Evolutionary conservation across 2,888 invertebrate genomes (phyloP).

Genomic region (Steinernema hermaphroditum): DNA sequence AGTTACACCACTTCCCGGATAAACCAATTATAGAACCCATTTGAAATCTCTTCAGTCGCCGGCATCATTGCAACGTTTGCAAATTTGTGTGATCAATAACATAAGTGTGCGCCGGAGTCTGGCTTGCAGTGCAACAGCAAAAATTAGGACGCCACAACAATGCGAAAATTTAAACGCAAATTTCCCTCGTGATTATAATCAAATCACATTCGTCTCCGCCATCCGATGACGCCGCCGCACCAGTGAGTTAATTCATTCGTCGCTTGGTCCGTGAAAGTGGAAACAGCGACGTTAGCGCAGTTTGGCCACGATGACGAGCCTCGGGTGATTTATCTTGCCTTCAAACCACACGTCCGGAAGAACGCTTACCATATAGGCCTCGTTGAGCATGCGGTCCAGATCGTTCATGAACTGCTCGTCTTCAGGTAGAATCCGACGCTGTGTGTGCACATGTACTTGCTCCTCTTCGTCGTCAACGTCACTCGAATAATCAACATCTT

Average conservation of each 20-base stretch:
- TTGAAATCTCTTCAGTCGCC: background rate
- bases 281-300: conserved; percentile 11
- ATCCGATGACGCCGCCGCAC: conserved; percentile 14
- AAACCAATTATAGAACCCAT: conserved; percentile 16
- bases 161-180: conserved; percentile 24
- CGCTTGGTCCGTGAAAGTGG: background rate
- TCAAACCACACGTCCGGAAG: too few relatives aligned
- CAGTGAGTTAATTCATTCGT: conserved; percentile 27
- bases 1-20: conserved; percentile 17
- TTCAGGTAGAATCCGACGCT: conserved; percentile 42
- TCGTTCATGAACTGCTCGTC: conserved; percentile 62
- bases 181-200: conserved; percentile 30
- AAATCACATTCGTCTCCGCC: conserved; percentile 24
- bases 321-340: too few relatives aligned
- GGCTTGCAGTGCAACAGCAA: background rate
- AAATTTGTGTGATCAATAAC: background rate
- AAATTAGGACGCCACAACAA: conserved; percentile 23
- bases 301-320: too few relatives aligned
- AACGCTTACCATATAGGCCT: conserved; percentile 40
- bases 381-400: conserved; percentile 55
- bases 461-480: conserved; percentile 39
- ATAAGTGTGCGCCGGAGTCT: conserved; percentile 2
- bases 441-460: conserved; percentile 40
- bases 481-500: conserved; percentile 22
- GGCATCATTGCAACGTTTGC: background rate